Evolutionary conservation across 2,797 vertebrate genomes (phyloP), one percentile per base, ranked within the genome.

Genomic region (Acrocephalus scirpaceus): DNA sequence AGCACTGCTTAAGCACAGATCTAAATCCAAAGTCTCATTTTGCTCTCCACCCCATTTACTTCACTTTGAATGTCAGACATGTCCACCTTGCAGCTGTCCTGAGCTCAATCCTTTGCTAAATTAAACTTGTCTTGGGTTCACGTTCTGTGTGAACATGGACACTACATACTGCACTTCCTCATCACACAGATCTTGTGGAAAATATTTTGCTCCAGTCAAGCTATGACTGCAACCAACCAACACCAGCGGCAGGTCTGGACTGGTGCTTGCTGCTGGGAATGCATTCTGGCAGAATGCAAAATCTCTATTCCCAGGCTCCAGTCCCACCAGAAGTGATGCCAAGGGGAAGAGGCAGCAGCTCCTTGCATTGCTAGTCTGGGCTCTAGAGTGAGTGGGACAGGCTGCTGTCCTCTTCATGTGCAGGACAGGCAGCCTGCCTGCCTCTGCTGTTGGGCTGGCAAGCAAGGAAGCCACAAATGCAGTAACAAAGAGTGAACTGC

Each of bases 361-460:
- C 26, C 26, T 57, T 5, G 1, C 7, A 14, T 21, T 2, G 0
- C 50, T 57, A 6, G 4, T 53, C 38, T 13, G 21, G 22, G 18
- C 29, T 40, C 20, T 27, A 13, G 23, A 29, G 11, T 30, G 23
- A 15, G 9, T 8, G 13, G 20, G 20, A 81, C 64, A 75, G 0
- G 1, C 9, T 5, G 2, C 19, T 79, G 18, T 32, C 11, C 19
- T 73, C 23, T 48, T 13, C 6, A 3, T 5, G 8, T 21, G 8
- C 6, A 5, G 12, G 14, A 30, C 29, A 38, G 18, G 18, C 20
- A 80, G 38, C 27, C 32, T 65, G 50, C 11, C 45, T 57, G 50
- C 45, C 15, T 73, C 73, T 61, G 22, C 22, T 62, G 2, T 53
- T 77, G 16, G 19, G 13, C 26, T 77, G 61, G 32, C 1, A 62